Percentiles rank a stretch among this genome's conserved stretches.
phyloP scores from a whole-genome alignment of 1,140 invertebrate genomes.

The Bactericera cockerelli region DNA sequence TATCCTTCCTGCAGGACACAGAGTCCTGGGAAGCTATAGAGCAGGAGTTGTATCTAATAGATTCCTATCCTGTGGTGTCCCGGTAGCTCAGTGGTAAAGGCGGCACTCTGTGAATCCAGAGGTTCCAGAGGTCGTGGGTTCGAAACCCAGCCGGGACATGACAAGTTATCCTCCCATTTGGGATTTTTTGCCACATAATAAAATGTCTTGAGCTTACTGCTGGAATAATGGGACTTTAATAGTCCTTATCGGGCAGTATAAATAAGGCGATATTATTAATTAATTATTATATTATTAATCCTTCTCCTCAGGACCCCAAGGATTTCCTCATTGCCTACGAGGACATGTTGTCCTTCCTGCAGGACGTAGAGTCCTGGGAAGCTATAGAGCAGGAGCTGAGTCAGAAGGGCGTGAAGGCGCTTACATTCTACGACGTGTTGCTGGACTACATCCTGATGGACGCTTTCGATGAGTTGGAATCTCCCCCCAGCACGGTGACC shows the following conservation, averaged over 20 bases:
- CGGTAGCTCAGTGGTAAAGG: too few species aligned
- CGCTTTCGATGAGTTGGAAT: conserved; percentile 88
- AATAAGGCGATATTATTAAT: too few species aligned
- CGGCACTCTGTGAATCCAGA: too few species aligned
- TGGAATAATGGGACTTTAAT: too few species aligned
- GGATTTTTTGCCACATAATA: too few species aligned
- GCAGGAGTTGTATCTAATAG: conserved; percentile 65
- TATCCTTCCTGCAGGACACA: conserved; percentile 62
- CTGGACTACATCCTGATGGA: conserved; percentile 95
- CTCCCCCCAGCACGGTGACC: conserved; percentile 74
- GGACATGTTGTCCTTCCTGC: conserved; percentile 71
- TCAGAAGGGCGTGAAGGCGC: conserved; percentile 68
- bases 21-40: conserved; percentile 62
- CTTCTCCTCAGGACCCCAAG: conserved; percentile 68
- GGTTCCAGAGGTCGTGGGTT: too few species aligned
- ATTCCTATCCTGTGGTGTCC: too few species aligned
- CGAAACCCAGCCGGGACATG: too few species aligned
- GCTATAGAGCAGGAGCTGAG: conserved; percentile 73
- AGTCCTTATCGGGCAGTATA: too few species aligned
- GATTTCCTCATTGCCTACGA: conserved; percentile 84
- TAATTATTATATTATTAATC: too few species aligned
- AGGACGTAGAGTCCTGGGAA: conserved; percentile 50
- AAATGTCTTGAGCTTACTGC: too few species aligned
- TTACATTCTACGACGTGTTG: conserved; percentile 93
- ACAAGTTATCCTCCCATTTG: too few species aligned